A percentile compares a stretch with the other conserved stretches of the same genome.
Evolutionary conservation across 2,797 vertebrate species (phyloP).

Genomic region (Caiman crocodilus): DNA sequence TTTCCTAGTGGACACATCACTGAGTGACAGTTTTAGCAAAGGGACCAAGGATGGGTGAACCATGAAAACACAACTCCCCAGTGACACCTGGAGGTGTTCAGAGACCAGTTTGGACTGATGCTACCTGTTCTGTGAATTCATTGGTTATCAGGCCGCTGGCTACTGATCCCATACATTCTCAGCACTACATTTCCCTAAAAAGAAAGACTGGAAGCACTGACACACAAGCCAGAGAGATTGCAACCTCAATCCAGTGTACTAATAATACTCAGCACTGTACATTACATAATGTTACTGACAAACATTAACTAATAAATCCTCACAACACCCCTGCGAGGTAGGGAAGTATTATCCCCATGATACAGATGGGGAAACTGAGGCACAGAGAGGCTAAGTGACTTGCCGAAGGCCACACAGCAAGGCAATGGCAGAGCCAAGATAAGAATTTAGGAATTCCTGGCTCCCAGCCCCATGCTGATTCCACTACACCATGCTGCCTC

Average conservation of each 20-base stretch:
- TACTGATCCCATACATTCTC: neutral
- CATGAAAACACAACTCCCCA: slow-evolving; percentile 1
- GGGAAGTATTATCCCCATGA: slow-evolving; percentile 58
- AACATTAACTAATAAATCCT: slow-evolving; percentile 70
- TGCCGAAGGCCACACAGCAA: slow-evolving; percentile 53
- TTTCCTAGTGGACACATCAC: neutral
- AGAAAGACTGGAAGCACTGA: slow-evolving; percentile 54
- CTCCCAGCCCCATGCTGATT: slow-evolving; percentile 19
- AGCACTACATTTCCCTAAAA: slow-evolving; percentile 7
- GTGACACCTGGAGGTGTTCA: neutral
- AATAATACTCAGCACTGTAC: slow-evolving; percentile 72
- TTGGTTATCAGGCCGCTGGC: neutral
- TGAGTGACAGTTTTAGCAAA: neutral
- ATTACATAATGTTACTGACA: slow-evolving; percentile 70
- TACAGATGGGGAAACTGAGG: slow-evolving; percentile 70
- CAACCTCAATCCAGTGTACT: slow-evolving; percentile 69
- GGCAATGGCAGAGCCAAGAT: slow-evolving; percentile 40
- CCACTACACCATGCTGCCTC: neutral
- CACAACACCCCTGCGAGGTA: slow-evolving; percentile 78
- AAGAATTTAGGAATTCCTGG: neutral
- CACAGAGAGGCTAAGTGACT: slow-evolving; percentile 62
- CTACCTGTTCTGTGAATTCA: neutral
- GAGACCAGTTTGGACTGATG: neutral
- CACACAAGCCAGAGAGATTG: slow-evolving; percentile 48
- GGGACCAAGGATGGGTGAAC: neutral